A percentile compares a stretch with the other conserved stretches of the same genome.
Evolutionary conservation across 2,797 vertebrate genomes (phyloP).

Genomic region (Brachymystax lenok): DNA sequence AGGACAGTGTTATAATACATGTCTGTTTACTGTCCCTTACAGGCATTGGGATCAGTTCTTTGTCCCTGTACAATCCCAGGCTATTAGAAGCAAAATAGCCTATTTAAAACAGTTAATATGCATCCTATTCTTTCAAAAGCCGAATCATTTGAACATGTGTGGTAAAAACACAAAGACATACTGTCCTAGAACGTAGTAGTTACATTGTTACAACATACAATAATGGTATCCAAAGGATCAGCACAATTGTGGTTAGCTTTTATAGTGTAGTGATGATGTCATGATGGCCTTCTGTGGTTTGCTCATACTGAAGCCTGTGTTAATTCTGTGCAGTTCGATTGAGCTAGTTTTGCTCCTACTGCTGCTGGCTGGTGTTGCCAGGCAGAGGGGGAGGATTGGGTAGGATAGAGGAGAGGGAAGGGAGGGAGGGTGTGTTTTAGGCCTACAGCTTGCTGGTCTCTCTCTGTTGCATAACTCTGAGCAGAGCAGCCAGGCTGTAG

Average conservation of each 20-base stretch:
- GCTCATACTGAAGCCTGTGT: background rate
- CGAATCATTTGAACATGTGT: background rate
- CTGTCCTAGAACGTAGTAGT: background rate
- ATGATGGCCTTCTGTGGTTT: conserved; percentile 1
- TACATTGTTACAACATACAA: background rate
- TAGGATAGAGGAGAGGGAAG: conserved; percentile 45
- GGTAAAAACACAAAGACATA: background rate
- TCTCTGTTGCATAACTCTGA: conserved; percentile 73
- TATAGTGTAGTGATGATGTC: background rate
- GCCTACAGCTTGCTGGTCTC: conserved; percentile 69
- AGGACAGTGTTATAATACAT: background rate
- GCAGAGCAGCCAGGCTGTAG: conserved; percentile 56
- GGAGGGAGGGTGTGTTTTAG: conserved; percentile 72
- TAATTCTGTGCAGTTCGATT: conserved; percentile 16
- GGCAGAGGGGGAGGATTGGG: conserved; percentile 49
- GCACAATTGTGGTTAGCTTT: background rate
- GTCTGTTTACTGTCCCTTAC: background rate
- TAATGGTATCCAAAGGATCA: background rate
- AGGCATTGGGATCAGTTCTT: background rate
- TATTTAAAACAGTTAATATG: background rate
- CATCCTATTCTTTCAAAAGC: background rate
- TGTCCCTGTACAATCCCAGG: background rate
- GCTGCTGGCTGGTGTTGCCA: conserved; percentile 45
- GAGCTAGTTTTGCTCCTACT: conserved; percentile 16
- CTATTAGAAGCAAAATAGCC: background rate